Evolutionary conservation across 53 echinoderm and acorn worm genomes (phyloP).

Genomic region (Holothuria scabra): DNA sequence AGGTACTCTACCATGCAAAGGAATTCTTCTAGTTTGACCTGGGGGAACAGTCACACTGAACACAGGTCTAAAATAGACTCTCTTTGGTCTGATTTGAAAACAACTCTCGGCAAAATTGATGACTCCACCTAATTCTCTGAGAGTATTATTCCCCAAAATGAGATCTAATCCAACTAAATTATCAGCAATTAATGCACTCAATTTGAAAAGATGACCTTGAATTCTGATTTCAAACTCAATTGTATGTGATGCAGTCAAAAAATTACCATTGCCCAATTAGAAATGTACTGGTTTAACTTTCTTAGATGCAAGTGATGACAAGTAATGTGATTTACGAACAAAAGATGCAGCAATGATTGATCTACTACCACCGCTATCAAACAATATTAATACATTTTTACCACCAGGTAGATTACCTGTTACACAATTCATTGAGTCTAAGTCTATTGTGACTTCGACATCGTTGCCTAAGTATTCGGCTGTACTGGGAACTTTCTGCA

Average conservation of each 20-base stretch:
- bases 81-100: too few species aligned
- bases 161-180: too few species aligned
- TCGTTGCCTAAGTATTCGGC: not conserved
- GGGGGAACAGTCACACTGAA: too few species aligned
- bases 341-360: not conserved
- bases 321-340: constrained; percentile 25
- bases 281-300: constrained; percentile 9
- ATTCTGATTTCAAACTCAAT: not conserved
- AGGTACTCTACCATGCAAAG: not conserved
- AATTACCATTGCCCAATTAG: not conserved
- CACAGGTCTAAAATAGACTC: too few species aligned
- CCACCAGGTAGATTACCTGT: not conserved
- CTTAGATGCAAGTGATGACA: constrained; percentile 2
- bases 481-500: not conserved
- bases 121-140: too few species aligned
- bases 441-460: not conserved
- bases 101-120: too few species aligned
- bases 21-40: not conserved
- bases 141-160: too few species aligned
- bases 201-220: not conserved
- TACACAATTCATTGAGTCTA: not conserved
- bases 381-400: constrained; percentile 3
- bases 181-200: too few species aligned
- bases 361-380: not conserved
- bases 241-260: not conserved